A percentile compares a stretch with the other conserved stretches of the same genome.
These are phyloP conservation scores for Pangasius krempfi DNA, from an alignment of 2,797 vertebrate species.

Conservation along the genomic window DNA sequence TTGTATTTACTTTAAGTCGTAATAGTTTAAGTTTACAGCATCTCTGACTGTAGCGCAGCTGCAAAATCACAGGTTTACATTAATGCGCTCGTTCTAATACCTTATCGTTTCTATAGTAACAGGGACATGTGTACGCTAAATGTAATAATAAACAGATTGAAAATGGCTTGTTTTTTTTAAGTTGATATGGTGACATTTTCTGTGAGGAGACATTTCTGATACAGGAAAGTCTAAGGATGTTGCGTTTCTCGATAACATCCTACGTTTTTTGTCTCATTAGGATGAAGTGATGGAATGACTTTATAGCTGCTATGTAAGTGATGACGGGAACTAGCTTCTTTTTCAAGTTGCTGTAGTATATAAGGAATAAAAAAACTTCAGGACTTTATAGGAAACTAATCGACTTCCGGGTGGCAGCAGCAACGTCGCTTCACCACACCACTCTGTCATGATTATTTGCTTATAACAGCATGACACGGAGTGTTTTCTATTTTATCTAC, in stretches of 20 bases:
- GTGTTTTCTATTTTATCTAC: background rate
- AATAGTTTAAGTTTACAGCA: no score
- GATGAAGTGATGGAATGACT: background rate
- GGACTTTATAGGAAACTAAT: background rate
- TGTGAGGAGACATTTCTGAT: background rate
- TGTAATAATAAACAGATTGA: background rate
- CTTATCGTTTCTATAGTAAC: background rate
- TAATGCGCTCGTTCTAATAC: background rate
- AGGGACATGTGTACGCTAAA: background rate
- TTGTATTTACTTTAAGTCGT: background rate
- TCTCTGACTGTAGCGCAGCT: background rate
- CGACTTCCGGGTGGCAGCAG: background rate
- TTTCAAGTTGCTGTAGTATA: background rate
- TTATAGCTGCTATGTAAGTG: background rate
- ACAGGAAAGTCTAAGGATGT: background rate
- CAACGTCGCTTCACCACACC: background rate
- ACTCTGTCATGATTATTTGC: background rate
- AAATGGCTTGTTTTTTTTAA: background rate
- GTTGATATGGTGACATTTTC: background rate
- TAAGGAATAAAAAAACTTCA: background rate
- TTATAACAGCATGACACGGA: background rate
- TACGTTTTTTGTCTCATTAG: background rate
- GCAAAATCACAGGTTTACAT: background rate
- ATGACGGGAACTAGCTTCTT: background rate
- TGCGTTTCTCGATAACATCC: background rate